Base-by-base conservation (phyloP, 2,113 vertebrate genomes). In the Pseudolaguvia tuberculata region DNA sequence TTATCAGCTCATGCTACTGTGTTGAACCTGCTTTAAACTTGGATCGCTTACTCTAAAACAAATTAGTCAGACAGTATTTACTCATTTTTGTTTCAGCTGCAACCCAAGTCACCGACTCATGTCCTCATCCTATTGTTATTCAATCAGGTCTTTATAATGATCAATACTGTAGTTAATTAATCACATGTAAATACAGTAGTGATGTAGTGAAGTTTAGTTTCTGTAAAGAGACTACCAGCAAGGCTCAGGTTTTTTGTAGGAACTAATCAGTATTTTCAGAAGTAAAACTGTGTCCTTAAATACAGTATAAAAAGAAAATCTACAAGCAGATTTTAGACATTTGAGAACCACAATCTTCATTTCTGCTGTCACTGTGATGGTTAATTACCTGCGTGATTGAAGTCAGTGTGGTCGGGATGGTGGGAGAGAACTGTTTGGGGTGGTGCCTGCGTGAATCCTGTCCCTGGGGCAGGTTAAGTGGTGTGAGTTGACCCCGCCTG, bases 381-480 rank as follows among this genome's bases (percentile, higher is more conserved):
- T 15, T 35, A 59, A 69, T 84, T 92, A 97, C 96, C 94, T 97
- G 95, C 78, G 95, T 94, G 88, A 97, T 97, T 89, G 95, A 96
- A 84, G 94, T 94, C 87, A 98, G 90, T 59, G 95, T 94, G 84
- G 94, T 94, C 78, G 96, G 95, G 89, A 96, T 92, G 87, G 94
- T 95, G 85, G 96, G 96, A 74, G 95, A 97, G 88, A 98, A 97
- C 90, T 94, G 96, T 88, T 96, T 97, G 87, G 92, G 88, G 89
- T 94, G 95, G 80, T 89, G 89, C 66, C 91, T 79, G 83, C 95
- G 89, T 47, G 91, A 82, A 79, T 97, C 95, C 65, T 85, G 87
- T 18, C 91, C 91, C 88, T 88, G 84, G 2, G 94, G 93, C 80
- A 96, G 91, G 87, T 91, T 93, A 79, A 96, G 87, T 13, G 96